Percentiles rank a stretch among this genome's conserved stretches.
Evolutionary conservation across 2,113 vertebrate genomes (phyloP).

Genomic region (Microcebus jonahi): DNA sequence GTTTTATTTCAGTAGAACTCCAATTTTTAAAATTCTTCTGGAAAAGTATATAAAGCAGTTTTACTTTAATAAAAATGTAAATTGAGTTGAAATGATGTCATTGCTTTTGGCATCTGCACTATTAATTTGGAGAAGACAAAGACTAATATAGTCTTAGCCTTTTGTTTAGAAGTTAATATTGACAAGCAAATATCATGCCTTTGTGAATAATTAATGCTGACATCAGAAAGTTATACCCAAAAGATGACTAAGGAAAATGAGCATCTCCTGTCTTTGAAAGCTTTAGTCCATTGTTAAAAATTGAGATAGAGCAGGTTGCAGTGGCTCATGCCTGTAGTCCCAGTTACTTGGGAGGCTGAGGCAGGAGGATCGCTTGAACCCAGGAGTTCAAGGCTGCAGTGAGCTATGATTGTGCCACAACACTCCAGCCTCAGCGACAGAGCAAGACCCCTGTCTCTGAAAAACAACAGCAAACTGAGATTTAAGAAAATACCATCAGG

Average conservation of each 20-base stretch:
- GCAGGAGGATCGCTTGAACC: too few relatives aligned
- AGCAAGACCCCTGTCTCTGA: too few relatives aligned
- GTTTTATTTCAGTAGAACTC: constrained; percentile 38
- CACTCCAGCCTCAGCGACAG: too few relatives aligned
- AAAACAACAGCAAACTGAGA: neutral
- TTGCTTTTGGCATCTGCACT: constrained; percentile 1
- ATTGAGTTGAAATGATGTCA: constrained; percentile 32
- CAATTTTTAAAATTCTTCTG: constrained; percentile 6
- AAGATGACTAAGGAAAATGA: neutral
- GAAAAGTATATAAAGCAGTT: constrained; percentile 45
- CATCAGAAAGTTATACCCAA: neutral
- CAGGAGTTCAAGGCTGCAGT: too few relatives aligned
- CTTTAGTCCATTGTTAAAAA: neutral
- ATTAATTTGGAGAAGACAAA: constrained; percentile 50
- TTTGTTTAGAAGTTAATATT: neutral
- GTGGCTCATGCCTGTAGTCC: neutral
- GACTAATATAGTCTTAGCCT: neutral
- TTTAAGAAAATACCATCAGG: neutral
- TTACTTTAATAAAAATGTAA: constrained; percentile 10
- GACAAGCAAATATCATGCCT: neutral
- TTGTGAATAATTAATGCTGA: constrained; percentile 32
- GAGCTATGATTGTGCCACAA: too few relatives aligned
- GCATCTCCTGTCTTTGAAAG: neutral
- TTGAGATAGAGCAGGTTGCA: neutral
- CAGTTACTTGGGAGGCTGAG: too few relatives aligned